A percentile compares a stretch with the other conserved stretches of the same genome.
phyloP scores from a whole-genome alignment of 2,888 invertebrate genomes.

The Aspidiotus rigidus region DNA sequence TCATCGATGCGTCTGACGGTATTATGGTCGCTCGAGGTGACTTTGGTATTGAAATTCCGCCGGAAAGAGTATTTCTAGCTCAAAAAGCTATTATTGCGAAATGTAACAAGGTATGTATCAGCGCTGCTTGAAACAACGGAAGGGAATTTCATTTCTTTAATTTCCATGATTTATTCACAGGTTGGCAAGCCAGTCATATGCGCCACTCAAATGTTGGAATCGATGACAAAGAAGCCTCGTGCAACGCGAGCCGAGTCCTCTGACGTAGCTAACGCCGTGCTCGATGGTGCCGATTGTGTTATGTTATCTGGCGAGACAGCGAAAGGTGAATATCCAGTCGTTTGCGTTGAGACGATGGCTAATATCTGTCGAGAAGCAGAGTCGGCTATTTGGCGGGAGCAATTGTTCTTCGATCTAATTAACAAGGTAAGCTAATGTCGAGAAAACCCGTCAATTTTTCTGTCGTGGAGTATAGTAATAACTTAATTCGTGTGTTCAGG shows the following conservation, averaged over 20 bases:
- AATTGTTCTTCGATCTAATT: constrained; percentile 73
- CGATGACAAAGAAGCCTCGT: constrained; percentile 96
- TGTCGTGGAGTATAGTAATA: constrained; percentile 2
- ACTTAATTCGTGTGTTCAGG: constrained; percentile 43
- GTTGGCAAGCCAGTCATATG: constrained; percentile 96
- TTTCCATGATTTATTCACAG: constrained; percentile 41
- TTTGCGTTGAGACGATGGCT: constrained; percentile 81
- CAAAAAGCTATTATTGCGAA: constrained; percentile 98
- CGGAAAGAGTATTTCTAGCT: constrained; percentile 93
- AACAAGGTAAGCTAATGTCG: constrained; percentile 43
- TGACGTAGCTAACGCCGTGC: constrained; percentile 94
- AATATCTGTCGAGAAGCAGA: constrained; percentile 95
- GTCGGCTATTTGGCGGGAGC: constrained; percentile 86
- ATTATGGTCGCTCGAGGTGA: constrained; percentile 98
- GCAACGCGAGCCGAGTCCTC: constrained; percentile 94
- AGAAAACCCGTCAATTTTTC: neutral
- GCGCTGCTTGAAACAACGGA: neutral
- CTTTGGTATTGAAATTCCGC: constrained; percentile 94
- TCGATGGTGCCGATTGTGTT: constrained; percentile 96
- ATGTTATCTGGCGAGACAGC: constrained; percentile 99
- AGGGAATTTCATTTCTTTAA: neutral
- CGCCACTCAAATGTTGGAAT: constrained; percentile 97
- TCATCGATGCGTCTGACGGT: constrained; percentile 86
- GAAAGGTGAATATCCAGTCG: constrained; percentile 90
- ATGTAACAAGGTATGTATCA: constrained; percentile 65